Conservation (phyloP, 1,140 invertebrate genomes). For the Piezodorus guildinii region DNA sequence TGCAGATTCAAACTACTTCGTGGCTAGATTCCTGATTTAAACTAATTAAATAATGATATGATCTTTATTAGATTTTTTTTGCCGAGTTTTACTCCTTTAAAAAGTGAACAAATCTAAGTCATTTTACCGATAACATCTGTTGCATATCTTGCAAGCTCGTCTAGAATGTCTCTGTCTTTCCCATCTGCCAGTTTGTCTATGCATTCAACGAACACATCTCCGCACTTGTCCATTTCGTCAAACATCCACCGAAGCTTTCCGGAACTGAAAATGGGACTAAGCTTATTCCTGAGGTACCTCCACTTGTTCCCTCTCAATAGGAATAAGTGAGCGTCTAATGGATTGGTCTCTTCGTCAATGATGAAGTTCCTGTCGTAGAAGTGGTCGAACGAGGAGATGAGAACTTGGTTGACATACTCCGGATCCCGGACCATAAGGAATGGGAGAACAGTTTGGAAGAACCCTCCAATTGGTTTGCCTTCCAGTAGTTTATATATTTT, state of each 20-base stretch:
- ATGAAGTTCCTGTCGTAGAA: slow-evolving; percentile 30
- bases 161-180: not conserved
- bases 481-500: slow-evolving; percentile 29
- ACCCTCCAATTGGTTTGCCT: slow-evolving; percentile 23
- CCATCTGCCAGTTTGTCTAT: slow-evolving; percentile 7
- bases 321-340: slow-evolving; percentile 27
- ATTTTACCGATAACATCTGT: slow-evolving; percentile 11
- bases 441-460: slow-evolving; percentile 25
- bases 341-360: slow-evolving; percentile 26
- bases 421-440: slow-evolving; percentile 33
- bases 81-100: too few relatives aligned
- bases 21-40: too few relatives aligned
- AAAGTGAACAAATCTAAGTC: too few relatives aligned
- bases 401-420: slow-evolving; percentile 29
- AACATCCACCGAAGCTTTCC: slow-evolving; percentile 30
- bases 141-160: slow-evolving; percentile 24
- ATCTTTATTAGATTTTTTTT: too few relatives aligned
- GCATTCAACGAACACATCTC: slow-evolving; percentile 20
- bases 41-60: too few relatives aligned
- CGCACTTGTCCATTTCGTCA: slow-evolving; percentile 26
- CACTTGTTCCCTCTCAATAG: slow-evolving; percentile 31
- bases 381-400: slow-evolving; percentile 32
- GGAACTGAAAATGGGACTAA: slow-evolving; percentile 29
- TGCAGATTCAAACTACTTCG: too few relatives aligned
- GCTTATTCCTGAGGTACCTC: slow-evolving; percentile 31